Evolutionary conservation across 2,797 vertebrate species (phyloP), one percentile per base, ranked within the genome.

Genomic region (Enteromius argenteus): DNA sequence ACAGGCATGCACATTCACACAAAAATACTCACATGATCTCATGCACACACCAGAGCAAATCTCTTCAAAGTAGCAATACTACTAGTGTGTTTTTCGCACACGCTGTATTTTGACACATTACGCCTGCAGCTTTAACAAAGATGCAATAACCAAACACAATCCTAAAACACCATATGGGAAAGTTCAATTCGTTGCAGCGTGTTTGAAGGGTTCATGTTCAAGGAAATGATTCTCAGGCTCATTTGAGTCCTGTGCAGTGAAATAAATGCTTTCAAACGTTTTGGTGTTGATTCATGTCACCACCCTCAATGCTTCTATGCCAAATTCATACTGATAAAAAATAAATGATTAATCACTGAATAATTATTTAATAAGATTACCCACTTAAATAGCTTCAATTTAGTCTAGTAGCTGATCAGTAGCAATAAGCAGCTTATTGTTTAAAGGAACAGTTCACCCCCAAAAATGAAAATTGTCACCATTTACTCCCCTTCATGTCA

Each of bases 11-110:
- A 35, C 74, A 79, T 64, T 39, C 42, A 14, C 23, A 78, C 17
- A 14, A 32, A 87, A 79, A 79, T 21, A 84, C 53, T 51, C 51
- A 60, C 21, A 39, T 2, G 51, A 72, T 68, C 62, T 37, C 44
- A 51, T 27, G n/a, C 56, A 69, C 51, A 46, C 37, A 15, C 51
- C 53, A 37, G 32, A 14, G 19, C 5, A 35, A 32, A 35, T 35
- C 62, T 17, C 30, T 53, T 37, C 11, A 35, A 53, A 53, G 30
- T 35, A 66, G 46, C 27, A 51, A 21, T 15, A 39, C 30, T 58
- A 37, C 69, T 49, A 5, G 44, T 49, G 42, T 44, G 42, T 14
- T 44, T 44, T 44, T 3, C 46, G 21, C 23, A 27, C 53, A 17
- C 42, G 74, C 30, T 56, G 11, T 23, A 15, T 9, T 32, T 73